Percentiles rank a stretch among this genome's conserved stretches.
Conservation (phyloP, 2,113 vertebrate species). For the Myiozetetes cayanensis region DNA sequence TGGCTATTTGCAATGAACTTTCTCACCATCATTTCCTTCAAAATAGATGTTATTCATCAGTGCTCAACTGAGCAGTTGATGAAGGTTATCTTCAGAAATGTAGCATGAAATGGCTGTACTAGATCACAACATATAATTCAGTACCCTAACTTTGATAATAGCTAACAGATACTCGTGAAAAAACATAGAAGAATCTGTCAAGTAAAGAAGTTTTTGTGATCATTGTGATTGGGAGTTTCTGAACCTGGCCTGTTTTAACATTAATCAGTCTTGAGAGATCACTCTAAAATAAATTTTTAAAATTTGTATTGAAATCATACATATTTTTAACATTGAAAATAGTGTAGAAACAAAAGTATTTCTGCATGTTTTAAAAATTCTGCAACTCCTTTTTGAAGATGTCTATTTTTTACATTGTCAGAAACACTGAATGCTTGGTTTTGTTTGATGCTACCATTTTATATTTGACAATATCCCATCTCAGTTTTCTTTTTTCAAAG, state of each 20-base stretch:
- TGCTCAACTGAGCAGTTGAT: not conserved
- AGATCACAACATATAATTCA: not conserved
- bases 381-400: not conserved
- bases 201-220: not conserved
- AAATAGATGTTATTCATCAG: not conserved
- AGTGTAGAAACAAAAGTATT: not conserved
- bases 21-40: not conserved
- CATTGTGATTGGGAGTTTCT: not conserved
- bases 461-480: not conserved
- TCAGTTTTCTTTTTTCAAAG: not conserved
- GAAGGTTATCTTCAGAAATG: not conserved
- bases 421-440: not conserved
- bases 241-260: not conserved
- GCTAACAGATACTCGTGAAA: rapidly evolving
- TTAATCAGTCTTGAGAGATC: not conserved
- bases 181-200: not conserved
- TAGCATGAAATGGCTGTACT: not conserved
- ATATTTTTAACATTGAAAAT: not conserved
- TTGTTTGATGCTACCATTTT: not conserved
- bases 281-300: not conserved
- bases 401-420: not conserved
- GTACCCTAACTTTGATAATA: not conserved
- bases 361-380: not conserved
- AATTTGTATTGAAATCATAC: not conserved
- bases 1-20: not conserved